Base-by-base conservation (phyloP, 2,888 invertebrate species). In the Drosophila histrio region DNA sequence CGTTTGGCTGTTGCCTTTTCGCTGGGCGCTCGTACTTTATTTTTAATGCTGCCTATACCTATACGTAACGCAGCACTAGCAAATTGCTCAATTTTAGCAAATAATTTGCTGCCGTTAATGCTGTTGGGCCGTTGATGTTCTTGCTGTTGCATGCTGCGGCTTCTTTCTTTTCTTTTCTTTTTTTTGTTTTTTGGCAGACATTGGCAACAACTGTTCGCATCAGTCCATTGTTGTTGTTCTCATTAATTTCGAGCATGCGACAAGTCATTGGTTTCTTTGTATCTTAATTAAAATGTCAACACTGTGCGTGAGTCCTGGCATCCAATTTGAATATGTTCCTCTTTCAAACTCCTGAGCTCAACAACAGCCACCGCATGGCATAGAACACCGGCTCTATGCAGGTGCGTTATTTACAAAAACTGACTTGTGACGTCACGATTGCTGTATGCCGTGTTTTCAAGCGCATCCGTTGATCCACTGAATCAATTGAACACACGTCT, bases 171-270 rank as follows among this genome's bases (percentile, higher is more conserved):
- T 69, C 50, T 59, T 54, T 69, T 68, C 38, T 56, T 44, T 66
- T 60, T 28, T 39, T 56, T 49, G 49, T 41, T 65, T 84, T 71
- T 85, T 84, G 82, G 82, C 82, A 83, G 86, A 72, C 88, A 85
- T 87, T 61, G 67, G 67, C 79, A 53, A 77, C 82, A 85, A 88
- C 84, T 85, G 84, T 88, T 85, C 78, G 87, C 88, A 88, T 85
- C 84, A 88, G 81, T 86, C 84, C 87, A 80, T 85, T 88, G 84
- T 87, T 87, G 64, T 78, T 71, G 64, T 64, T 72, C 60, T 66
- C 72, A 81, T 74, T 87, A 78, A 75, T 87, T 78, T 52, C 36
- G 28, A 52, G 60, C 47, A 60, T 61, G 53, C 44, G 53, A 62
- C 49, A 57, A 57, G 46, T 58, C 58, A 61, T 67, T 69, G 38